These are phyloP conservation scores for Carcina quercana DNA, from an alignment of 2,888 invertebrate genomes.

Conservation along the genomic window DNA sequence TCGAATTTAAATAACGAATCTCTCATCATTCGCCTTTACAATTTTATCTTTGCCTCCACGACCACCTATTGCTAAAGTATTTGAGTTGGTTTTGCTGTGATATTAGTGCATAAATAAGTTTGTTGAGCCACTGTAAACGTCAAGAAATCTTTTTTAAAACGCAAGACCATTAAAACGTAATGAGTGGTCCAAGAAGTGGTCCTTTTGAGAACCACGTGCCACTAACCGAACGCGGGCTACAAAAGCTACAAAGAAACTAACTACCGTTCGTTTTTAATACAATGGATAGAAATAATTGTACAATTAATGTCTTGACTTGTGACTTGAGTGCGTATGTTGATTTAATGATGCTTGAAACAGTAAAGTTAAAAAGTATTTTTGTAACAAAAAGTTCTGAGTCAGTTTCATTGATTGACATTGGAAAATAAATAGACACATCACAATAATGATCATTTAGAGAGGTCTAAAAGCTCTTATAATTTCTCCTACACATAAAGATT, in stretches of 20 bases:
- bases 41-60: constrained; percentile 15
- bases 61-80: constrained; percentile 12
- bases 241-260: constrained; percentile 52
- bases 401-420: no score
- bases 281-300: constrained; percentile 67
- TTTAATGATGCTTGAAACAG: constrained; percentile 58
- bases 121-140: constrained; percentile 45
- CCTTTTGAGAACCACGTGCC: constrained; percentile 67
- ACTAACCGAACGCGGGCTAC: constrained; percentile 42
- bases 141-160: constrained; percentile 53
- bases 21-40: constrained; percentile 37
- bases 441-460: no score
- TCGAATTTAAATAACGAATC: constrained; percentile 61
- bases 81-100: constrained; percentile 21
- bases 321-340: constrained; percentile 22
- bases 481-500: no score
- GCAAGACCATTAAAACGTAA: constrained; percentile 69
- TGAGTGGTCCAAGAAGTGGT: constrained; percentile 67
- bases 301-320: constrained; percentile 57
- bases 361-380: no score
- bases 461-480: no score
- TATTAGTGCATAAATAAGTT: constrained; percentile 7
- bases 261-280: constrained; percentile 64
- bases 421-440: no score
- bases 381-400: no score